Evolutionary conservation across 2,113 vertebrate species (phyloP).

Genomic region (Pica pica): DNA sequence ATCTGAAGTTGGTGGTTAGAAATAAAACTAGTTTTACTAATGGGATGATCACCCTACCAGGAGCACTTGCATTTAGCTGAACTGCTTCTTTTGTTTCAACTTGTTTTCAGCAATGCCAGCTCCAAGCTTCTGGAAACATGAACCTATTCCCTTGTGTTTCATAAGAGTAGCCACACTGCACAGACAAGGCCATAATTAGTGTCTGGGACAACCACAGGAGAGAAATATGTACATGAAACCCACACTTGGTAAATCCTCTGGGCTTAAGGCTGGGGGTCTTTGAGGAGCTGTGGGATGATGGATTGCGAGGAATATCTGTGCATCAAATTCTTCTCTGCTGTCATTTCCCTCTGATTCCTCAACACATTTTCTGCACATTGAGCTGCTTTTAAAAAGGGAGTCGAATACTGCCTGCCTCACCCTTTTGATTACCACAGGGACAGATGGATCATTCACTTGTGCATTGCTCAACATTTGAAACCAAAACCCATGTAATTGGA

Average conservation of each 20-base stretch:
- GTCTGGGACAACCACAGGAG: neutral
- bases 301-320: neutral
- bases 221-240: neutral
- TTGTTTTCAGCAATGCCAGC: neutral
- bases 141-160: neutral
- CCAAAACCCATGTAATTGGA: neutral
- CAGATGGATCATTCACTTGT: neutral
- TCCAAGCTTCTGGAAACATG: neutral
- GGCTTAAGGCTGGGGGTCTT: neutral
- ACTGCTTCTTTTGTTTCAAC: neutral
- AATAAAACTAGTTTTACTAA: neutral
- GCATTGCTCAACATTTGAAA: neutral
- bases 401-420: neutral
- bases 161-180: neutral
- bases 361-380: neutral
- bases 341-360: neutral
- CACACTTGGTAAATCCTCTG: neutral
- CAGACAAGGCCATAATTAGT: neutral
- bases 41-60: neutral
- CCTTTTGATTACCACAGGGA: neutral
- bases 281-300: neutral
- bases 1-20: neutral
- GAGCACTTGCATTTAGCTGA: neutral
- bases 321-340: neutral
- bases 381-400: neutral